Percentiles rank a stretch among this genome's conserved stretches.
These are phyloP conservation scores for Tinea semifulvella DNA, from an alignment of 2,888 invertebrate species.

Conservation along the genomic window DNA sequence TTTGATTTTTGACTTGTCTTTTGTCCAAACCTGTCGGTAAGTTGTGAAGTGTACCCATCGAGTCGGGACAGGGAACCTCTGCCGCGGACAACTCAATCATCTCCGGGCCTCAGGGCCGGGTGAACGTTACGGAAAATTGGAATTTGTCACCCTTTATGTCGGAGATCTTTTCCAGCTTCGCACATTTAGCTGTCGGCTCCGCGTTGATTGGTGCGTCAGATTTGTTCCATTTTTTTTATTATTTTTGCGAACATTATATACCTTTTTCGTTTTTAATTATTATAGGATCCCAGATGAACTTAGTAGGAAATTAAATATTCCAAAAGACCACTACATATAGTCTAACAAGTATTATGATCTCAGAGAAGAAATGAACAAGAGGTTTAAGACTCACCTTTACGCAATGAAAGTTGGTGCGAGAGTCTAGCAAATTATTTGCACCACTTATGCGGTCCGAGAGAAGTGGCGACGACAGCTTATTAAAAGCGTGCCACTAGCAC, in stretches of 20 bases:
- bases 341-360: too few species aligned
- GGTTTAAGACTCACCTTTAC: too few species aligned
- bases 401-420: too few species aligned
- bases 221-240: not conserved
- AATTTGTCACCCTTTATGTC: slow-evolving; percentile 50
- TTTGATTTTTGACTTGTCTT: not conserved
- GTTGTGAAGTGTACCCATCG: not conserved
- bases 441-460: too few species aligned
- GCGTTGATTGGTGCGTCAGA: slow-evolving; percentile 3
- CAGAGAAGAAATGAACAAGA: too few species aligned
- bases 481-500: too few species aligned
- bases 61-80: slow-evolving; percentile 10
- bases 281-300: too few species aligned
- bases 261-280: too few species aligned
- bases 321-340: too few species aligned
- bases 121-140: slow-evolving; percentile 44
- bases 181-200: slow-evolving; percentile 25
- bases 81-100: slow-evolving; percentile 33
- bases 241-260: slow-evolving; percentile 1
- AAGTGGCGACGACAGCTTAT: too few species aligned
- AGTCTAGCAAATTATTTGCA: too few species aligned
- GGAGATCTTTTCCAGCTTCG: slow-evolving; percentile 46
- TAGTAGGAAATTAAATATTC: too few species aligned
- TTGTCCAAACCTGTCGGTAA: not conserved
- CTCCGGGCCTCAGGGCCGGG: slow-evolving; percentile 19